Evolutionary conservation across 2,888 invertebrate species (phyloP), one percentile per base, ranked within the genome.

Genomic region (Dicranocentrus wangi): DNA sequence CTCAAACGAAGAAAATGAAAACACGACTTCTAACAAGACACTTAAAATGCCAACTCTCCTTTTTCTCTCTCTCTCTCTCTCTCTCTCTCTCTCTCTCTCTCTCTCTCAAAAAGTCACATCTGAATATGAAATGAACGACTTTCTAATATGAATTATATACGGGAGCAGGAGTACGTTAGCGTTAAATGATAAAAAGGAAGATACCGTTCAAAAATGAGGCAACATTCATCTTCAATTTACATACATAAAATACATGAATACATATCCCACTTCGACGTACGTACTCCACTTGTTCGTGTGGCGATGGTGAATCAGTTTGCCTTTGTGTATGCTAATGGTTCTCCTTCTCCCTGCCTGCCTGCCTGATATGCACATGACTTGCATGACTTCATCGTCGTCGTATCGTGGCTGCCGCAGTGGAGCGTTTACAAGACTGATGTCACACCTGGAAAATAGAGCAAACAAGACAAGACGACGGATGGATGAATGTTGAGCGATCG

Each of bases 391-490:
- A 60, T 60, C 17, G 60, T n/a, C n/a, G 15, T 47, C 47, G 47
- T 23, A 65, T 23, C 23, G 63, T 19, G 23, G 17, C 21, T 17
- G 2, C 8, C 15, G 47, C 32, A 39, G 21, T 5, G 8, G n/a
- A 60, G 10, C 17, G 19, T 27, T 47, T n/a, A 1, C 17, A 28
- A 51, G 39, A 17, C 42, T 39, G 69, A 69, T 23, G 69, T 69
- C 55, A 69, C 69, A 69, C 69, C 69, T 69, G 69, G 55, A 69
- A 69, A 55, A 69, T 69, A 69, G 69, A 69, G 55, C 58, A 69
- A 69, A 69, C 58, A 58, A 55, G 69, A 42, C 55, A 55, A 39
- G 58, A 23, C 27, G 53, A 27, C 25, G 28, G 51, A 55, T 19
- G 25, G 32, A 60, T 25, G 55, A 55, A 19, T 17, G 28, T 28